Base-by-base conservation (phyloP, 2,797 vertebrate genomes). In the Lagothrix lagotricha region DNA sequence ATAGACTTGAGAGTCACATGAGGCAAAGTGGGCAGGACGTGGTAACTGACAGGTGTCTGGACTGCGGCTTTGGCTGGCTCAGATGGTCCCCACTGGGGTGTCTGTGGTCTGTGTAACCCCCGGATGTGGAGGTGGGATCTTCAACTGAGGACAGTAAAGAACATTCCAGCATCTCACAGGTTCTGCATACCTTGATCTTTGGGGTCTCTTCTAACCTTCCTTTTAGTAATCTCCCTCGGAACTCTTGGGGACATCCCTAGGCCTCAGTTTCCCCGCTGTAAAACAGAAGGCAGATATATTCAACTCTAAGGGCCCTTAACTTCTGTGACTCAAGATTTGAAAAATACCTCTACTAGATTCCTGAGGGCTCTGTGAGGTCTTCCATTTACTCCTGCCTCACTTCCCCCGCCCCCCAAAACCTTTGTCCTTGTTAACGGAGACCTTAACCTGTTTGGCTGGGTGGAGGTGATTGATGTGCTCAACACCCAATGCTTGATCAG, bases 281-380 rank as follows among this genome's bases (percentile, higher is more conserved):
- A 48, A 82, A 52, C 24, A 30, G n/a, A 82, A 73, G 54, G 54
- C 67, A 33, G n/a, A 30, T 72, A 54, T 19, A 19, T 73, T 75
- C 11, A 79, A 15, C 52, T 90, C 57, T 79, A n/a, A 48, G 2
- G 24, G 44, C 52, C 50, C 22, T 94, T 94, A 13, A 17, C 7
- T 7, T 2, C 10, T 44, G 22, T 70, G 54, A 48, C 52, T 86
- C 82, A 54, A 92, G 88, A 36, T 85, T 94, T 86, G 61, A 54
- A 48, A 88, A 88, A 58, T 39, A 39, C 24, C 41, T 84, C 26
- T 33, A 17, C 48, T 46, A 12, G 50, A 44, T 8, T 20, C 4
- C 58, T 30, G 22, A 67, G 14, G 54, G 8, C 19, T 61, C n/a
- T n/a, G 44, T 57, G 48, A 79, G 50, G 41, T 48, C 61, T 77